Evolutionary conservation across 2,888 invertebrate species (phyloP), one percentile per base, ranked within the genome.

Genomic region (Lochmaea crataegi): DNA sequence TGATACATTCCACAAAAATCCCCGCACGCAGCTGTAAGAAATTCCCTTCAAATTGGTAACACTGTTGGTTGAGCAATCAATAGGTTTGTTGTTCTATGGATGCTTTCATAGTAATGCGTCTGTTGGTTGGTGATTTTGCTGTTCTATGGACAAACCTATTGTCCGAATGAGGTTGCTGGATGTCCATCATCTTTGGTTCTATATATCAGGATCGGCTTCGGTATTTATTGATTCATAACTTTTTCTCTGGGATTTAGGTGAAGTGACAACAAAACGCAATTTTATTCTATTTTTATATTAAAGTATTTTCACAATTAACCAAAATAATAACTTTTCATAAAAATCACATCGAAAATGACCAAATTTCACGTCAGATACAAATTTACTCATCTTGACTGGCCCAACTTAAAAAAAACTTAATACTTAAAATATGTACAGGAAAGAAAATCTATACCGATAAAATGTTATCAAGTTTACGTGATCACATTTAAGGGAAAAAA

Each of bases 281-380:
- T 53, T 53, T 66, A 48, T 48, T 64, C 57, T 64, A 70, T 64
- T 72, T 72, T 69, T 76, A 74, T 72, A 72, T 75, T 76, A 74
- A 76, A 72, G 73, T 72, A 76, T 69, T 69, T 67, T 74, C 64
- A 75, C 73, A 75, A 67, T 74, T 70, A 74, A 76, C 71, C 68
- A 65, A 74, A 73, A 71, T 60, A 72, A 69, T 73, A 67, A 74
- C 65, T 67, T 69, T 70, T 68, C 61, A 67, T 63, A 61, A 45
- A 53, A 65, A 68, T 67, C 66, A 45, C 41, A 67, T 68, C 61
- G 41, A 38, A 51, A 74, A 63, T 32, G 66, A 56, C 32, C 45
- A 57, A 64, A 70, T 48, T 16, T 22, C 32, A 22, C 12, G 38
- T 45, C 58, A 61, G 18, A 45, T 32, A 7, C 0, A 18, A 64